Evolutionary conservation across 2,113 vertebrate species (phyloP), one percentile per base, ranked within the genome.

Genomic region (Neoarius graeffei): DNA sequence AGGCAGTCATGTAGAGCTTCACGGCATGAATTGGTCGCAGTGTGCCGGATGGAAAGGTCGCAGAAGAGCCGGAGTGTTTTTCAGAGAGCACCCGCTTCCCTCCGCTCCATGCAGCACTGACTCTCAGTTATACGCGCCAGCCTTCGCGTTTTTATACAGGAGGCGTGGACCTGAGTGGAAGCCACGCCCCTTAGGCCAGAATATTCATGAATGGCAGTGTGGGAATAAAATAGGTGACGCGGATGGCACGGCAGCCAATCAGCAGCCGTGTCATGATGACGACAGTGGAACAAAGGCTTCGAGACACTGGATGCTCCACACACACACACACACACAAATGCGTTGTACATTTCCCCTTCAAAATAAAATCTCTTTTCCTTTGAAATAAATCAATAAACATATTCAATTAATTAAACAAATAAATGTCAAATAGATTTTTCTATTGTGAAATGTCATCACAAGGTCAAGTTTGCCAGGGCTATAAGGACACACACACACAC

Each of bases 181-280:
- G 52, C 82, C 87, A 57, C 87, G 87, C 87, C 82, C 57, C 30
- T 19, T 35, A 3, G 0, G 0, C 56, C 56, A 54, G 84, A 82
- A 87, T 87, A 73, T 88, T 88, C 81, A 66, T 88, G 82, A 77
- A 84, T 88, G 82, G 60, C 82, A 77, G 87, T 64, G 60, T 79
- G 73, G 30, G 87, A 88, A 85, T 57, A 25, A 48, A 69, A 4
- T 3, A 4, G 20, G 13, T 67, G 71, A n/a, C 60, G 81, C 23
- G 7, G 25, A 8, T n/a, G 42, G 0, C 17, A 11, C 59, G n/a
- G 2, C 9, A 59, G 62, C 87, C 87, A 88, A 88, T 88, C 73
- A 13, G 87, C n/a, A 64, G 57, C 8, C 25, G 87, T 50, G 14
- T 54, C 50, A 80, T 64, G 71, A 67, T 84, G 82, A 84, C 87